Evolutionary conservation across 2,113 vertebrate species (phyloP), one percentile per base, ranked within the genome.

Genomic region (Taurulus bubalis): DNA sequence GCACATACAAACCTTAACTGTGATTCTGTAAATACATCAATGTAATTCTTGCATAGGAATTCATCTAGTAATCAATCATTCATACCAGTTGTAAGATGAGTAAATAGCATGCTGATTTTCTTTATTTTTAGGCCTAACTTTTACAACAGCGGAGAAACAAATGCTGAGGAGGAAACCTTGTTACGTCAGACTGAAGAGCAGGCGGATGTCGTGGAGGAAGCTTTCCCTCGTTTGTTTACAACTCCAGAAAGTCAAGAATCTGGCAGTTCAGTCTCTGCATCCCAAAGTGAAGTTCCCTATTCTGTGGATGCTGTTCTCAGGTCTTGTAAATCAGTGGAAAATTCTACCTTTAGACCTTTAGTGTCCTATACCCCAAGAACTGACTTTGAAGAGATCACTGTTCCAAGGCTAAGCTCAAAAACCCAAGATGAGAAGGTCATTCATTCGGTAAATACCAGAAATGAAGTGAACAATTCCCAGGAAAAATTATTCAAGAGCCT

Each of bases 91-190:
- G 18, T 30, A 12, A 28, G 16, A 8, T 5, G 15, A 66, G n/a
- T 42, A 8, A 18, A 22, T 10, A 42, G 16, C 26, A 14, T 70
- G 6, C 10, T 70, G 8, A 30, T 34, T 1, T 62, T 67, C 63
- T 71, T 38, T 38, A 9, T 69, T 85, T 94, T 5, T 88, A 94
- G 97, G 93, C 95, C 95, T 0, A 92, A 91, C 51, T 98, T 96
- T 93, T 98, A 97, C 85, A 94, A 96, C 87, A 97, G 95, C 0
- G 53, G 82, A 2, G 95, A 92, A 0, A 90, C 93, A 2, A 91
- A 92, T 0, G 87, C 93, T 75, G 94, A 95, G 78, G 91, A 90
- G 77, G 92, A 91, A 6, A 84, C 91, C 84, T 0, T 84, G 75
- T 11, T 1, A n/a, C 68, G 71, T 75, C 91, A 89, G 83, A 96